phyloP scores from a whole-genome alignment of 2,113 vertebrate species.

The Aegypius monachus region DNA sequence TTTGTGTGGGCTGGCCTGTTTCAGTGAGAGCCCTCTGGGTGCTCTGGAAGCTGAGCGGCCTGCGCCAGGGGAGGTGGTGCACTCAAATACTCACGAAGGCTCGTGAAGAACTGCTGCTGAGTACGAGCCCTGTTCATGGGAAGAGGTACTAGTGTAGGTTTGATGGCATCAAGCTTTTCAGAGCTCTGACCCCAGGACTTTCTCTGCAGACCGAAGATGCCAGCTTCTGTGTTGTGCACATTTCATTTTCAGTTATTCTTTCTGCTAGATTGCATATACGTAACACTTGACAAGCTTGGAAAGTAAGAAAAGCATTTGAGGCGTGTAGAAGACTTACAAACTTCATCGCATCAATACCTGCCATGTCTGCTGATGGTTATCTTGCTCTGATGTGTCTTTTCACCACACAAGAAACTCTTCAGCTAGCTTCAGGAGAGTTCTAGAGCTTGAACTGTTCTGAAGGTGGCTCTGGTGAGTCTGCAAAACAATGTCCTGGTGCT shows the following conservation, averaged over 20 bases:
- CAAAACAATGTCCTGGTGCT: not conserved
- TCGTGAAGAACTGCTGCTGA: not conserved
- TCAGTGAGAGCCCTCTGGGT: not conserved
- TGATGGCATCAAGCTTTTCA: not conserved
- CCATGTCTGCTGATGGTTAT: rapidly evolving
- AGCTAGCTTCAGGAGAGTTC: not conserved
- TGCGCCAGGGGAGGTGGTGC: not conserved
- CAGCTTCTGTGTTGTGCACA: not conserved
- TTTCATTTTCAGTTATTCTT: not conserved
- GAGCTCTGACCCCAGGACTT: not conserved
- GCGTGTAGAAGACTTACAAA: not conserved
- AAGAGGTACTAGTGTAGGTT: not conserved
- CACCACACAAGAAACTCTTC: rapidly evolving
- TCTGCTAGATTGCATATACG: not conserved
- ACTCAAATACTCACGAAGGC: rapidly evolving
- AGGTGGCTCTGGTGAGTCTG: not conserved
- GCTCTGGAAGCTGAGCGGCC: not conserved
- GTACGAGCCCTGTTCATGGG: not conserved
- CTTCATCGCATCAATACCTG: rapidly evolving
- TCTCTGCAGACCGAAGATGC: not conserved
- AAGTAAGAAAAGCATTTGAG: not conserved
- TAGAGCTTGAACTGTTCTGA: not conserved
- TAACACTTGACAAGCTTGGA: not conserved
- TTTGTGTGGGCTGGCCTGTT: not conserved
- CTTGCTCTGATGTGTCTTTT: not conserved